Evolutionary conservation across 1,140 invertebrate genomes (phyloP), one percentile per base, ranked within the genome.

Genomic region (Hylaeus volcanicus): DNA sequence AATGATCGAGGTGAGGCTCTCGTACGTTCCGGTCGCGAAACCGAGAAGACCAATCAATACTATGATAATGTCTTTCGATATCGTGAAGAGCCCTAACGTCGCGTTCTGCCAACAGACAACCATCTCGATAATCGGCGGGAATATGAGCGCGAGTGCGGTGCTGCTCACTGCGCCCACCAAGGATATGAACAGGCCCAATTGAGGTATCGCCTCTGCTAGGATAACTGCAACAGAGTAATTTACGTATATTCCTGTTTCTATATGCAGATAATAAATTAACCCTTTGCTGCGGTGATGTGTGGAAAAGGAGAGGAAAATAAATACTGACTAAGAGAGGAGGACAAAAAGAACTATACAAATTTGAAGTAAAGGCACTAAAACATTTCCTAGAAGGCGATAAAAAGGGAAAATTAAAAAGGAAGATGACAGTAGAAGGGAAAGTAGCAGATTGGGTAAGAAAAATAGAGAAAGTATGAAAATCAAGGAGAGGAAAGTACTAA

Each of bases 131-230:
- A 98, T 92, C 2, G 98, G 97, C 1, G 98, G 98, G 86, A 99
- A 97, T 12, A 99, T 94, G 0, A 99, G 94, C 0, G 98, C 97
- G 65, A 99, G 93, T 0, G 97, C 96, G 45, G 97, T 97, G 82
- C 97, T 97, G 89, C 97, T 97, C 5, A 98, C 94, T 0, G 98
- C 97, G 2, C 98, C 98, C 63, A 99, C 96, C 61, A 98, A 93
- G 0, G 98, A 98, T 82, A 99, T 99, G 91, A 99, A 96, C 1
- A 98, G 93, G 61, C 97, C 96, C 69, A 99, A 93, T 85, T 97
- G 94, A 1, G 98, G 98, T 76, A 99, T 96, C 1, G 95, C 94
- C 79, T 96, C 95, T 0, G 98, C 98, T 63, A 98, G 92, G 3
- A 95, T 91, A 94, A 98, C 98, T 98, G 93, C 8, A 95, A 94